Evolutionary conservation across 2,113 vertebrate species (phyloP), one percentile per base, ranked within the genome.

Genomic region (Sebastes schlegelii): DNA sequence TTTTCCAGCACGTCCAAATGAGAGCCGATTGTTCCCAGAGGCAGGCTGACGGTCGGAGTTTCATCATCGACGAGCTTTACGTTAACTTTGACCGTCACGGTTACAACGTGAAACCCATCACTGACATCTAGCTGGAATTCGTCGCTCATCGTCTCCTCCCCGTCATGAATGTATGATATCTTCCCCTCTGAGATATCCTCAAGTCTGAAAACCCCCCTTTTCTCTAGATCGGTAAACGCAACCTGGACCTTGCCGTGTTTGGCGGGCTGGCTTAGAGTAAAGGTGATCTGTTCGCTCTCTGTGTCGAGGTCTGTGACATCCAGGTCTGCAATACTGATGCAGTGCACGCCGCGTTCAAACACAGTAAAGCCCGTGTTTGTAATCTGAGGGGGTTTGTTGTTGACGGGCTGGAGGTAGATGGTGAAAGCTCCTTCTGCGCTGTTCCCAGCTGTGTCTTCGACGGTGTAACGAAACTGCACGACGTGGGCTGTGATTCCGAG

Each of bases 311-410:
- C 98, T 4, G 68, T 94, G 54, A 96, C 95, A 46, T 96, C 94
- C 8, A 99, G 91, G 83, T 99, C 97, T 0, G 94, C 8, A 4
- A 83, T 89, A 46, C 94, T 95, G 65, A 99, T 82, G 66, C 96
- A 77, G 57, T 98, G 97, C 55, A 93, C 94, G 65, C 96, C 96
- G 6, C 92, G 94, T 83, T 97, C 96, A 74, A 94, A 91, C 67
- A 98, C 86, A 2, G 94, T 88, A 45, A 99, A 98, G 78, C 98
- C 98, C 0, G 97, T 97, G 89, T 99, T 99, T 49, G 96, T 97
- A 67, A 99, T 97, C 94, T 97, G 95, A 0, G 98, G 97, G 4
- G 98, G 98, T 74, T 97, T 98, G 87, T 99, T 99, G 93, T 99
- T 96, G 77, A 97, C 96, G 0, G 98, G 97, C 84, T 98, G 96